These are phyloP conservation scores for Isurus oxyrinchus DNA, from an alignment of 2,113 vertebrate genomes.

Conservation along the genomic window DNA sequence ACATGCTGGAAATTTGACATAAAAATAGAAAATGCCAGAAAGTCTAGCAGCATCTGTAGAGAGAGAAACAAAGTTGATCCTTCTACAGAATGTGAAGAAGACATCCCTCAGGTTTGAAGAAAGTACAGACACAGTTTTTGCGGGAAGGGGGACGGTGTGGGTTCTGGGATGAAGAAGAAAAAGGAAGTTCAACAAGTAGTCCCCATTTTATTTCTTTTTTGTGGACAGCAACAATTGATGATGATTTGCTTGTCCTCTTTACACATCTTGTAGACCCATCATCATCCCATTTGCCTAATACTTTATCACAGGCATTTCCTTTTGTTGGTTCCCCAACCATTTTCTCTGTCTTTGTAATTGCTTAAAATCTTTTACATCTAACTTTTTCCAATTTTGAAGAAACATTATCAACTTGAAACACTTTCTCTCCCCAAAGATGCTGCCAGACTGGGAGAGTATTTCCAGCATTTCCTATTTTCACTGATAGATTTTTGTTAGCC, in stretches of 20 bases:
- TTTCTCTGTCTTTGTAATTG: not conserved
- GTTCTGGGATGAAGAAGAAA: too few relatives aligned
- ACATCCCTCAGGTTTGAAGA: too few relatives aligned
- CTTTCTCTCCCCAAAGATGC: not conserved
- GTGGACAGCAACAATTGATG: not conserved
- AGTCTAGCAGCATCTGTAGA: not conserved
- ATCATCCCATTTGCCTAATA: too few relatives aligned
- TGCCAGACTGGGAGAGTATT: not conserved
- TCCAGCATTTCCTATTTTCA: not conserved
- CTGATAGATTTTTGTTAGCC: not conserved
- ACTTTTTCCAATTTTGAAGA: not conserved
- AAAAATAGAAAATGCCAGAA: not conserved
- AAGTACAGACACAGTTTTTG: too few relatives aligned
- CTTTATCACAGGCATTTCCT: too few relatives aligned
- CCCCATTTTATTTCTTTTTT: not conserved
- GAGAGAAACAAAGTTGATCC: not conserved
- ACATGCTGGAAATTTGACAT: not conserved
- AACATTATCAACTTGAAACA: not conserved
- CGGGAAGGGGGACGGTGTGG: too few relatives aligned
- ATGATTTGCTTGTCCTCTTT: too few relatives aligned
- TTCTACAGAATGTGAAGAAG: too few relatives aligned
- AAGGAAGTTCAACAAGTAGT: not conserved
- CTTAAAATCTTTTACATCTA: not conserved
- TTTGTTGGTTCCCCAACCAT: too few relatives aligned
- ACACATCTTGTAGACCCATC: too few relatives aligned